These are phyloP conservation scores for Orientallactaga bullata DNA, from an alignment of 2,113 vertebrate genomes.

Conservation along the genomic window DNA sequence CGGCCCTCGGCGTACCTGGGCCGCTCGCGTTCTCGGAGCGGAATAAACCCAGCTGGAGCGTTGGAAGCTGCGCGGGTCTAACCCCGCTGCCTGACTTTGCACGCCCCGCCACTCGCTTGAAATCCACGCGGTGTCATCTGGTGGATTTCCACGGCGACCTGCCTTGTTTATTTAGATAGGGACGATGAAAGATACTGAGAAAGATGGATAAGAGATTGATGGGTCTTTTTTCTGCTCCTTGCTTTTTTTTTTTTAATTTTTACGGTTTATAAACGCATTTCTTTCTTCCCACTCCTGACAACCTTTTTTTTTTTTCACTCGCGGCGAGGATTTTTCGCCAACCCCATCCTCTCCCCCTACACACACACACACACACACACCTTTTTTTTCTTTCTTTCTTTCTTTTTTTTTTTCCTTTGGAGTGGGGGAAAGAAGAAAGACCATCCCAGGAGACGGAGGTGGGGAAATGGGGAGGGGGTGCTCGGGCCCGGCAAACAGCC, in stretches of 20 bases:
- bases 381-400: neutral
- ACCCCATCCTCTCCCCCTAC: conserved; percentile 41
- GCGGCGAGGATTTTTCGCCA: conserved; percentile 70
- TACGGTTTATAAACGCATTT: conserved; percentile 65
- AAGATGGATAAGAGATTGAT: conserved; percentile 46
- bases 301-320: conserved; percentile 12
- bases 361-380: too few relatives aligned
- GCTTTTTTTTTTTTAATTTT: neutral
- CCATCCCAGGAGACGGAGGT: conserved; percentile 78
- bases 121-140: conserved; percentile 30
- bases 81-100: conserved; percentile 57
- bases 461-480: conserved; percentile 66
- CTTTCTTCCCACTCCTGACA: conserved; percentile 63
- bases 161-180: conserved; percentile 73
- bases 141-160: conserved; percentile 58
- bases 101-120: conserved; percentile 41
- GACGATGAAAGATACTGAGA: conserved; percentile 52
- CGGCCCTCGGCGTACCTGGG: conserved; percentile 15
- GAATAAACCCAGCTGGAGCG: neutral
- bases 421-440: conserved; percentile 50
- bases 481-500: conserved; percentile 60
- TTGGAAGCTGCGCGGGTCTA: conserved; percentile 26
- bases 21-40: neutral
- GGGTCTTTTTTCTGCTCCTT: neutral
- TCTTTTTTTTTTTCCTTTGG: conserved; percentile 18